Evolutionary conservation across 35 echinoderm and acorn worm species (phyloP).

Genomic region (Anneissia japonica): DNA sequence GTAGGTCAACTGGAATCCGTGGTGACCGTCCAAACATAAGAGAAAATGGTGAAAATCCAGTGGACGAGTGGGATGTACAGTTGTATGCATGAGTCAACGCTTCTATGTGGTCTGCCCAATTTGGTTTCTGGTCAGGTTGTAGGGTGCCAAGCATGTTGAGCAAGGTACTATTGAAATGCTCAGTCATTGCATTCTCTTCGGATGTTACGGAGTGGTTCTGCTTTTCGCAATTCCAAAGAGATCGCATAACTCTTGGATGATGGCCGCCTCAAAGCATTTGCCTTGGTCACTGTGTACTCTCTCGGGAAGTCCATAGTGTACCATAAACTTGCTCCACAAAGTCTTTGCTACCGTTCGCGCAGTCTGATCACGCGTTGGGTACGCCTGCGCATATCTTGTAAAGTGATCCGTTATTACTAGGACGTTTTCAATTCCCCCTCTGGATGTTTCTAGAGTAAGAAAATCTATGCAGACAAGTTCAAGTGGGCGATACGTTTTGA

Average conservation of each 20-base stretch:
- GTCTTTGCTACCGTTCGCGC: slow-evolving; percentile 13
- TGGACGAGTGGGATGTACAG: slow-evolving; percentile 4
- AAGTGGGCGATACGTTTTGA: not conserved
- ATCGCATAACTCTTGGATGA: slow-evolving; percentile 1
- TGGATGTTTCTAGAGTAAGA: slow-evolving; percentile 8
- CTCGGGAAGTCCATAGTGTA: slow-evolving; percentile 45
- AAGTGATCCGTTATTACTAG: slow-evolving; percentile 53
- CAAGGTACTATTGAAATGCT: slow-evolving; percentile 4
- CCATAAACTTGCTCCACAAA: slow-evolving; percentile 31
- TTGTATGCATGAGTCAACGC: slow-evolving; percentile 28
- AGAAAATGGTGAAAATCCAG: slow-evolving; percentile 13
- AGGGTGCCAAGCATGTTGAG: slow-evolving; percentile 47
- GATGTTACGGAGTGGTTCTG: slow-evolving; percentile 12
- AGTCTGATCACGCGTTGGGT: slow-evolving; percentile 24
- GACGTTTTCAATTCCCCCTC: slow-evolving; percentile 7
- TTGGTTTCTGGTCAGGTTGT: slow-evolving; percentile 3
- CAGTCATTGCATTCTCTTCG: not conserved
- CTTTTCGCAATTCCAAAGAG: slow-evolving; percentile 14
- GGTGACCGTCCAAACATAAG: slow-evolving; percentile 48
- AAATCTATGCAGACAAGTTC: slow-evolving; percentile 38
- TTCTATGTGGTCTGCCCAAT: slow-evolving; percentile 29
- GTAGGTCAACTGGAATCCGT: slow-evolving; percentile 24
- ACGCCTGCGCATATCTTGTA: slow-evolving; percentile 20
- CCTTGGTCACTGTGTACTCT: slow-evolving; percentile 37
- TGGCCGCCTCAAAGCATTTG: slow-evolving; percentile 6